Base-by-base conservation (phyloP, 53 echinoderm and acorn worm genomes). In the Arbacia lixula region DNA sequence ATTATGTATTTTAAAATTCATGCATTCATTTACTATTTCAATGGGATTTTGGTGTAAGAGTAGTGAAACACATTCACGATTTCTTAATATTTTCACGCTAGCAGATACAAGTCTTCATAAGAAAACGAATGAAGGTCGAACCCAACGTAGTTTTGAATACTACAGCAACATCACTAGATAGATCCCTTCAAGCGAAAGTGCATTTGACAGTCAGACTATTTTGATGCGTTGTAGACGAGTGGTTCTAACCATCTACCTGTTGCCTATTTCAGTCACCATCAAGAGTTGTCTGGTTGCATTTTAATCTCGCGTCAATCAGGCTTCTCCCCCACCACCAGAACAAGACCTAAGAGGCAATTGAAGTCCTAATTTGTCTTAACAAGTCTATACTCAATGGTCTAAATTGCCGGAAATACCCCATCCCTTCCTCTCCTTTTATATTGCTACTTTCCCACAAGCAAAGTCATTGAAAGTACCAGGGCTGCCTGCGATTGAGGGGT, bases 391-490 rank as follows among this genome's bases (percentile, higher is more conserved):
- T 74, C 51, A 74, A 74, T 74, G 33, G 25, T 53, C 20, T 53
- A 53, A 74, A 74, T 74, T 74, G 53, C 74, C 74, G 74, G 74
- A 74, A 74, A 74, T 74, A 10, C 54, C 4, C 29, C 53, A 50
- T 74, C 49, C 53, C 49, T 53, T 53, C 53, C 52, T 53, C 32
- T 74, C n/a, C 29, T 74, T 43, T 30, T 53, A 17, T 28, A 31
- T 49, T 30, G 32, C 74, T 19, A 42, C 33, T 29, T 19, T 53
- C 29, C 42, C 49, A 42, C 49, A 52, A 74, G 52, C 28, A 30
- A 69, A 69, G 43, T 42, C 69, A 43, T 29, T 21, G 67, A 69
- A 42, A 69, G 68, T 69, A 26, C 40, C 42, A 69, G 43, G 69
- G n/a, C n/a, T n/a, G 14, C 46, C 46, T 10, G 4, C 10, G 21